phyloP scores from a whole-genome alignment of 2,113 vertebrate species.

The Zosterops japonicus region DNA sequence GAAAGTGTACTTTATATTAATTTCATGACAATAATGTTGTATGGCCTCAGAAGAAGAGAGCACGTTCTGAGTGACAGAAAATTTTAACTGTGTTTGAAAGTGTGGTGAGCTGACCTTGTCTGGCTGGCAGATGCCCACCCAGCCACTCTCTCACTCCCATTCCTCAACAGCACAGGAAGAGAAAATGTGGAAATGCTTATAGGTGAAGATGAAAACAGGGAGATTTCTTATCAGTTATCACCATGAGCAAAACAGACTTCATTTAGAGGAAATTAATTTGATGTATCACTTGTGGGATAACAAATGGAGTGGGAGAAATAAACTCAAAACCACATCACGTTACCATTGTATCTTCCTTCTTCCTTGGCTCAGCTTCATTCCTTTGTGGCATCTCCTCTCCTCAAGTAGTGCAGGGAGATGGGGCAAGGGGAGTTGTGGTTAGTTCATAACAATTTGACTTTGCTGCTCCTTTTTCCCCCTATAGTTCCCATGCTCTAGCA shows the following conservation, averaged over 20 bases:
- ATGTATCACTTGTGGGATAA: not conserved
- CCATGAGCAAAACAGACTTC: not conserved
- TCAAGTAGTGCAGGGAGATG: not conserved
- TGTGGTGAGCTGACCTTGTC: not conserved
- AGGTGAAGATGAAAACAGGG: not conserved
- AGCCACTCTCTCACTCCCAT: not conserved
- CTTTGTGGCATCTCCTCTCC: not conserved
- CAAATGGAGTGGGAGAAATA: not conserved
- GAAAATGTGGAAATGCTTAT: not conserved
- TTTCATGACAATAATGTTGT: not conserved
- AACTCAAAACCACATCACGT: not conserved
- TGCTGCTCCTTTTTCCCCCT: not conserved
- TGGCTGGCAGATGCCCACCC: not conserved
- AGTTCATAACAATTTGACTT: not conserved
- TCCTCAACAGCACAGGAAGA: not conserved
- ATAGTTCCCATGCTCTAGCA: accelerated
- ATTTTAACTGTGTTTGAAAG: not conserved
- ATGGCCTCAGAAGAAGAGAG: not conserved
- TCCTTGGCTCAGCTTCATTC: not conserved
- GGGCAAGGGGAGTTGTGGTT: not conserved
- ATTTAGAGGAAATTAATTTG: not conserved
- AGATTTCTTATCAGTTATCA: not conserved
- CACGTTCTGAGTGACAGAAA: not conserved
- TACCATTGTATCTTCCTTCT: accelerated
- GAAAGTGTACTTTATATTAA: not conserved